Base-by-base conservation (phyloP, 2,113 vertebrate genomes). In the Periophthalmodon schlosseri region DNA sequence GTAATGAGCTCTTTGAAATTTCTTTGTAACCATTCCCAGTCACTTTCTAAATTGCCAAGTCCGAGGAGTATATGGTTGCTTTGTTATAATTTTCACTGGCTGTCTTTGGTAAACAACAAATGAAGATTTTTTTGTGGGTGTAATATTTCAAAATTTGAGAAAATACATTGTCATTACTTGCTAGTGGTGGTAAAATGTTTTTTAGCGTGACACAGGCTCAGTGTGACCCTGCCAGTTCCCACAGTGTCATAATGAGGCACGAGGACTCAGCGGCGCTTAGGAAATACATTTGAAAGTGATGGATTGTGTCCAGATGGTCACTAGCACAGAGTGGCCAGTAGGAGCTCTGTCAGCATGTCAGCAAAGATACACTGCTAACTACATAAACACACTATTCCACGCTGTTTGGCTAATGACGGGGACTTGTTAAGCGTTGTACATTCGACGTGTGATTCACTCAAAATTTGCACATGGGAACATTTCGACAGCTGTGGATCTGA, bases 231-330 rank as follows among this genome's bases (percentile, higher is more conserved):
- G 46, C 7, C 3, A 2, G 68, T 72, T 80, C 77, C 46, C 44
- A 64, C 9, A 0, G 56, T 75, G 81, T 60, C 65, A 80, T 82
- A 74, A 80, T 77, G 81, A 86, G 36, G 72, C 70, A 89, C 75
- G 74, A 75, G 44, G 76, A 82, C 66, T 77, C 36, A 10, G 68
- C 60, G 24, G 73, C 75, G 57, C 33, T 14, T 50, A 84, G 84
- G 81, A 81, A 56, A 52, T 50, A 39, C 13, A 44, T 70, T 73
- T 79, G n/a, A 20, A 77, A 78, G 72, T 88, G 81, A 90, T 87
- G 79, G 86, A 89, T 89, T 78, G 11, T 3, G 81, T 80, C 86
- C 89, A 91, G 86, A 89, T 87, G 86, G 85, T 81, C 74, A 65
- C 68, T 50, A 69, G 76, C 46, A 68, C 78, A 16, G 78, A 52